Conservation (phyloP, 2,888 invertebrate genomes). For the Desoria tigrina region DNA sequence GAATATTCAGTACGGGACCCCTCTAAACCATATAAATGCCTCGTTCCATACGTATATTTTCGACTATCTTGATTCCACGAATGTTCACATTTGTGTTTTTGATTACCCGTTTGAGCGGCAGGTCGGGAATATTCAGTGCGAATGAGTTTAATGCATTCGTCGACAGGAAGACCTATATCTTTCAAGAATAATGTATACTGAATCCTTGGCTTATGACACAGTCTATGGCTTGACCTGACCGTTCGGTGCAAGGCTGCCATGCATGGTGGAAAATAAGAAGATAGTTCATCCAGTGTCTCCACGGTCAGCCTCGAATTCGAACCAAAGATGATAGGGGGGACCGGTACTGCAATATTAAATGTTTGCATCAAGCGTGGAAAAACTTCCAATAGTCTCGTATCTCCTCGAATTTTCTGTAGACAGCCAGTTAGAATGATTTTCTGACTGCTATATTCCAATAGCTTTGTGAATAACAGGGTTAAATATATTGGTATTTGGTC, state of each 20-base stretch:
- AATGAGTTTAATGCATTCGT: slow-evolving; percentile 69
- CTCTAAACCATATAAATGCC: slow-evolving; percentile 73
- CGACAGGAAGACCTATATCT: slow-evolving; percentile 68
- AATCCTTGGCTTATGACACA: slow-evolving; percentile 67
- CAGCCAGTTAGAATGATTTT: slow-evolving; percentile 3
- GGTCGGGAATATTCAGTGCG: slow-evolving; percentile 65
- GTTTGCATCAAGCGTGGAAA: neutral
- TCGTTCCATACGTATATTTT: slow-evolving; percentile 68
- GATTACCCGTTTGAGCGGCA: slow-evolving; percentile 36
- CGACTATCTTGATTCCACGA: slow-evolving; percentile 67
- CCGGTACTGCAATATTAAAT: neutral
- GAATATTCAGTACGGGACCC: slow-evolving; percentile 66
- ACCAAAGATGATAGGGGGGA: too few relatives aligned
- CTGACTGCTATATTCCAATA: slow-evolving; percentile 8
- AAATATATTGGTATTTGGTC: slow-evolving; percentile 16
- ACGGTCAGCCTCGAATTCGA: neutral
- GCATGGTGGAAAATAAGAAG: slow-evolving; percentile 61
- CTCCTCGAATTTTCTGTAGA: neutral
- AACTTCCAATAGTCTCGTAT: neutral
- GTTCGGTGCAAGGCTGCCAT: slow-evolving; percentile 66
- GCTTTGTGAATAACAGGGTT: slow-evolving; percentile 1
- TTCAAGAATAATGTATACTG: slow-evolving; percentile 71
- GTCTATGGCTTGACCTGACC: slow-evolving; percentile 64
- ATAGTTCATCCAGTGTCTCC: neutral
- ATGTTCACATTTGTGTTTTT: slow-evolving; percentile 61